A percentile compares a stretch with the other conserved stretches of the same genome.
Conservation (phyloP, 2,888 invertebrate genomes). For the Mesorhabditis spiculigera region DNA sequence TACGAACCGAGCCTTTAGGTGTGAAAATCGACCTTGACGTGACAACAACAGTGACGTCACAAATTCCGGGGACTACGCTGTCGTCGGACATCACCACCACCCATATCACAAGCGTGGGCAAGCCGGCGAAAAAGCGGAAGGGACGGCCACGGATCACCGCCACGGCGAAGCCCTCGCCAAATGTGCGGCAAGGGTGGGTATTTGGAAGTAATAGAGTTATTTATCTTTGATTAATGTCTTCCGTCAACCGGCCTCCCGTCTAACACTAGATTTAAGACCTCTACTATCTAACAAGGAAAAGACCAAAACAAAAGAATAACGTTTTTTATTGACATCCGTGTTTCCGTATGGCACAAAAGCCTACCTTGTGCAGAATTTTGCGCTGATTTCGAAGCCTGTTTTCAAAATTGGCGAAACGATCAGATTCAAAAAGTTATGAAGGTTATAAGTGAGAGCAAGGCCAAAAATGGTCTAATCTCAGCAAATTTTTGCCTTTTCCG, state of each 20-base stretch:
- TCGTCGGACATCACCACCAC: neutral
- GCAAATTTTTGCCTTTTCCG: too few species aligned
- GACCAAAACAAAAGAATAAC: too few species aligned
- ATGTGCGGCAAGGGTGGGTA: neutral
- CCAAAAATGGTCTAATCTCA: too few species aligned
- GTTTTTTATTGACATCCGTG: too few species aligned
- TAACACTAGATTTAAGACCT: neutral
- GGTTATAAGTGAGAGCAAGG: too few species aligned
- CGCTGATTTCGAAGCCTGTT: too few species aligned
- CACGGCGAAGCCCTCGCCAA: neutral
- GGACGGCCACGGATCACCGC: conserved; percentile 5
- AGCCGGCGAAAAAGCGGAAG: neutral
- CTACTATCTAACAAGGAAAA: too few species aligned
- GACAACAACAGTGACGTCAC: conserved; percentile 1
- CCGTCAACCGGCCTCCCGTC: neutral
- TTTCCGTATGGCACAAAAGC: too few species aligned
- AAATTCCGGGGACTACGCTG: neutral
- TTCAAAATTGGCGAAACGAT: too few species aligned
- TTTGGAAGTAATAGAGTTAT: neutral
- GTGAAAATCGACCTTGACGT: neutral
- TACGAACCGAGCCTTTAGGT: neutral
- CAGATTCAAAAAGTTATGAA: too few species aligned
- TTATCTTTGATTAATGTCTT: neutral
- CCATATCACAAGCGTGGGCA: neutral
- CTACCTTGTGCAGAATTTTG: too few species aligned